phyloP scores from a whole-genome alignment of 2,113 vertebrate genomes.

The Falco punctatus region DNA sequence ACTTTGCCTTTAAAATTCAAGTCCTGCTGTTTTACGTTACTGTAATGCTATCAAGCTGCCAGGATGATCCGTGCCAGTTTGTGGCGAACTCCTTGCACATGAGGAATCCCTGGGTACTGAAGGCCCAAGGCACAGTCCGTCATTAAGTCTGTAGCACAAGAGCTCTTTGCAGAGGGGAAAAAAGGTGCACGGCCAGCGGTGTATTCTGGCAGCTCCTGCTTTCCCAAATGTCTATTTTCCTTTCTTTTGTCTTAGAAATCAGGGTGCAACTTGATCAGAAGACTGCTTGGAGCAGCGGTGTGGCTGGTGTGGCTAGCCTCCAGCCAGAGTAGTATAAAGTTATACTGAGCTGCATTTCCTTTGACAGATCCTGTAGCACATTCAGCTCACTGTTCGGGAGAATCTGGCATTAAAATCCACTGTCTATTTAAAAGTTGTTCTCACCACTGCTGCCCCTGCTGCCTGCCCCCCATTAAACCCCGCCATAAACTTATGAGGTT shows the following conservation, averaged over 20 bases:
- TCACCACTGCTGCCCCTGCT: too few species aligned
- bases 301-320: neutral
- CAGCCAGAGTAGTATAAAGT: neutral
- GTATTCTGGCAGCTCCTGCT: neutral
- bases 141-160: neutral
- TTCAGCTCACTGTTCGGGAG: neutral
- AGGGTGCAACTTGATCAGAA: neutral
- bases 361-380: neutral
- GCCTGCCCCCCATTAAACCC: too few species aligned
- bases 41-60: neutral
- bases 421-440: neutral
- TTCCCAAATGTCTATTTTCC: too few species aligned
- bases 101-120: neutral
- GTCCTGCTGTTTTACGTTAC: neutral
- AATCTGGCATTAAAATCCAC: neutral
- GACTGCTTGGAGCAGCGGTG: neutral
- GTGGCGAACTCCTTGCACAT: neutral
- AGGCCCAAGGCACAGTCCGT: rapidly evolving
- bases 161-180: neutral
- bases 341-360: too few species aligned
- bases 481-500: neutral
- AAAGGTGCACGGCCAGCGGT: neutral
- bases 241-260: neutral
- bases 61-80: neutral
- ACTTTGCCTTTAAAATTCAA: neutral